Evolutionary conservation across 2,797 vertebrate species (phyloP), one percentile per base, ranked within the genome.

Genomic region (Crenichthys baileyi): DNA sequence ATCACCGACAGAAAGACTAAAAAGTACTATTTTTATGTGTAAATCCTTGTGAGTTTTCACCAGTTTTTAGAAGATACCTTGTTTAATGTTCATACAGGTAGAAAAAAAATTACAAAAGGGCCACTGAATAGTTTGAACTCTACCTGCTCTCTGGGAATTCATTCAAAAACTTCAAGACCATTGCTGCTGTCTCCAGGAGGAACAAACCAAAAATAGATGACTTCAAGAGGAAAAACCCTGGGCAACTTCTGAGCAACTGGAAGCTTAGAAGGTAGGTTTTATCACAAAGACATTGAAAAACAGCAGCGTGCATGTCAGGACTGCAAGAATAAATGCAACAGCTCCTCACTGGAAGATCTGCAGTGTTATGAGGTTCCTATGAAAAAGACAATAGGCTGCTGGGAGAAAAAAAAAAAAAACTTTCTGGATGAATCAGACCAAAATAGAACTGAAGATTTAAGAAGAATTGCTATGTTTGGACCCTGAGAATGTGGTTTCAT

Each of bases 211-310:
- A 73, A 73, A 56, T 41, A 44, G 36, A 41, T 1, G 7, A 58
- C 51, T 41, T 73, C 71, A 56, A 55, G 70, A 72, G 48, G 41
- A 70, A 44, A 7, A n/a, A 46, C 22, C 41, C 41, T 15, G 39
- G 12, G 41, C 67, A 44, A n/a, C 67, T 46, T 44, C 67, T 70
- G 67, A 67, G 63, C 36, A 67, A 41, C 63, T 67, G 63, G 63
- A 26, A 46, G 41, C 39, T 70, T 44, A 70, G 67, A 44, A 70
- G 67, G 41, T 41, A 5, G 22, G 20, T 70, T 46, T 22, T 67
- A 26, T 44, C 65, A n/a, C 67, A 44, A n/a, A 26, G 22, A 26
- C 67, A 67, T 41, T 67, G 63, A 67, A 22, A 67, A 24, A 67
- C 31, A 67, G 63, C 20, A 41, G 63, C 1, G 36, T 41, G 63